phyloP scores from a whole-genome alignment of 2,888 invertebrate genomes.

The Drepanosiphum platanoidis region DNA sequence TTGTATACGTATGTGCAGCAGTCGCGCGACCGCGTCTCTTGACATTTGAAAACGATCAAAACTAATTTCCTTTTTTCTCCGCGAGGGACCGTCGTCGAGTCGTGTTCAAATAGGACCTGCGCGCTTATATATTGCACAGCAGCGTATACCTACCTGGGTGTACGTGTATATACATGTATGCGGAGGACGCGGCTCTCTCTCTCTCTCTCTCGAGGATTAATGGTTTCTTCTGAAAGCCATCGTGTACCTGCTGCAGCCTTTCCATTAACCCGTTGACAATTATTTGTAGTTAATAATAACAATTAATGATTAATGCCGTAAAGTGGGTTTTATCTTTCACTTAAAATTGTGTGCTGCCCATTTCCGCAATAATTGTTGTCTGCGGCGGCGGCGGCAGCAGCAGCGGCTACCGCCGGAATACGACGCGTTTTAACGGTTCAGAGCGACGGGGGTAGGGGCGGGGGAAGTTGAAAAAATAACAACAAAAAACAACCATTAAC shows the following conservation, averaged over 20 bases:
- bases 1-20: too few relatives aligned
- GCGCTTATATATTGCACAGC: too few relatives aligned
- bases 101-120: not conserved
- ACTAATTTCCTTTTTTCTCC: not conserved
- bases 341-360: slow-evolving; percentile 30
- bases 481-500: slow-evolving; percentile 1
- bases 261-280: slow-evolving; percentile 53
- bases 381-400: too few relatives aligned
- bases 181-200: not conserved
- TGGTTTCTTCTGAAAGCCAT: slow-evolving; percentile 15
- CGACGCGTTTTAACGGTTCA: too few relatives aligned
- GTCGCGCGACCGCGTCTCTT: slow-evolving; percentile 5
- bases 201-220: not conserved
- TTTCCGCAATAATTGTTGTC: slow-evolving; percentile 41
- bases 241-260: slow-evolving; percentile 20
- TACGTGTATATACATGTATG: too few relatives aligned
- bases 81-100: not conserved
- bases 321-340: slow-evolving; percentile 36
- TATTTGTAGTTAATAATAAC: slow-evolving; percentile 49
- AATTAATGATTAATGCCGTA: slow-evolving; percentile 38
- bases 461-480: not conserved
- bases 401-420: too few relatives aligned
- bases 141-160: not conserved
- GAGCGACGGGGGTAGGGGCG: not conserved
- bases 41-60: slow-evolving; percentile 43